phyloP scores from a whole-genome alignment of 2,113 vertebrate species.

The Tetrao urogallus region DNA sequence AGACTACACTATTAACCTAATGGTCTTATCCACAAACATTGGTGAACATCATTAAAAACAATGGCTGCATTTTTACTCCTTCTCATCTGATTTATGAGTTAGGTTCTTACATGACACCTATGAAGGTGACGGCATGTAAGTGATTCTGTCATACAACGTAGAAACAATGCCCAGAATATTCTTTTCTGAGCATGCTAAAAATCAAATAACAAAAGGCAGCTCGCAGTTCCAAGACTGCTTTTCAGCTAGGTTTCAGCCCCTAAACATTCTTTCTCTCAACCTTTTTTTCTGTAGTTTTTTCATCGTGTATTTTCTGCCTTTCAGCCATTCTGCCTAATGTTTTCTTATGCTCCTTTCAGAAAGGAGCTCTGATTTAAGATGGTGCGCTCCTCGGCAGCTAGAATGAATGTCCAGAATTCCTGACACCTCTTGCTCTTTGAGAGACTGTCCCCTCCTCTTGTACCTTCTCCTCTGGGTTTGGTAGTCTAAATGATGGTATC shows the following conservation, averaged over 20 bases:
- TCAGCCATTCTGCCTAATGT: neutral
- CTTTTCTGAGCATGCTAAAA: neutral
- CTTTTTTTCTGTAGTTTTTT: neutral
- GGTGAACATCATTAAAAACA: neutral
- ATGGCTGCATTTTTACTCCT: neutral
- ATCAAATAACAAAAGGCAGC: neutral
- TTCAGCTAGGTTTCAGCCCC: neutral
- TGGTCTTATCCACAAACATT: neutral
- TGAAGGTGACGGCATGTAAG: fast-evolving
- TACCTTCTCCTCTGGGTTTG: neutral
- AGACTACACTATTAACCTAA: neutral
- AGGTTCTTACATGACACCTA: neutral
- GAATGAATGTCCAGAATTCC: fast-evolving
- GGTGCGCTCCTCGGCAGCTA: neutral
- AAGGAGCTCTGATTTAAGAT: neutral
- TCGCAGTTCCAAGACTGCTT: neutral
- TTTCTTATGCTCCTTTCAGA: neutral
- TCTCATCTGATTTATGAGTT: neutral
- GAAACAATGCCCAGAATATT: neutral
- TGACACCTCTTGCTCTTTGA: neutral
- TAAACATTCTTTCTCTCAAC: neutral
- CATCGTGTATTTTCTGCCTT: neutral
- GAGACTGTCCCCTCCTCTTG: neutral
- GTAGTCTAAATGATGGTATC: neutral
- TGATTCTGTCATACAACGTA: neutral